Conservation (phyloP, 1,140 invertebrate genomes). For the Galleria mellonella region DNA sequence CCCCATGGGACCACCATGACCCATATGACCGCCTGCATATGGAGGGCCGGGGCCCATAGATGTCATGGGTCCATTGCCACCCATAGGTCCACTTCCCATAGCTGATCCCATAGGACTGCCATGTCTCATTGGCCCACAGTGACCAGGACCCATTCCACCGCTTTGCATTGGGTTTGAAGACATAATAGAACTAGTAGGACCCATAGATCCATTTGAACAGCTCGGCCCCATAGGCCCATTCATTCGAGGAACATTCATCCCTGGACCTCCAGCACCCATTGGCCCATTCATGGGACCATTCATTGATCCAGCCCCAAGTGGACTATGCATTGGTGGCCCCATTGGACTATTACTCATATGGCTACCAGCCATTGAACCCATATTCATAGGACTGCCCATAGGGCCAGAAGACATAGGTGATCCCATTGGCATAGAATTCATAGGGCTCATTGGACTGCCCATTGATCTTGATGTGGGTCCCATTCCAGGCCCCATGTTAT, state of each 20-base stretch:
- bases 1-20: conserved; percentile 70
- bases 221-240: conserved; percentile 71
- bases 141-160: conserved; percentile 65
- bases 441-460: conserved; percentile 79
- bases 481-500: conserved; percentile 73
- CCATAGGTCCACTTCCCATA: conserved; percentile 66
- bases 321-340: conserved; percentile 76
- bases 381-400: conserved; percentile 83
- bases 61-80: conserved; percentile 68
- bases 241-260: conserved; percentile 72
- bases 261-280: conserved; percentile 69
- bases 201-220: conserved; percentile 71
- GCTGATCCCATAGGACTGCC: conserved; percentile 70
- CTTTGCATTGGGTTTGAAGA: conserved; percentile 68
- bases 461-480: conserved; percentile 74
- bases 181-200: conserved; percentile 68
- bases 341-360: conserved; percentile 80
- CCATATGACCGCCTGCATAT: conserved; percentile 61
- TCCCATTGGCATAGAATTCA: conserved; percentile 83
- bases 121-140: conserved; percentile 72
- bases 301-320: conserved; percentile 66
- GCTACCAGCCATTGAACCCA: conserved; percentile 72
- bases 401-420: conserved; percentile 81
- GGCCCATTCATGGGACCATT: conserved; percentile 74
- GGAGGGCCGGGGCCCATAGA: conserved; percentile 69